Percentiles rank a stretch among this genome's conserved stretches.
phyloP scores from a whole-genome alignment of 2,113 vertebrate genomes.

The Serilophus lunatus region DNA sequence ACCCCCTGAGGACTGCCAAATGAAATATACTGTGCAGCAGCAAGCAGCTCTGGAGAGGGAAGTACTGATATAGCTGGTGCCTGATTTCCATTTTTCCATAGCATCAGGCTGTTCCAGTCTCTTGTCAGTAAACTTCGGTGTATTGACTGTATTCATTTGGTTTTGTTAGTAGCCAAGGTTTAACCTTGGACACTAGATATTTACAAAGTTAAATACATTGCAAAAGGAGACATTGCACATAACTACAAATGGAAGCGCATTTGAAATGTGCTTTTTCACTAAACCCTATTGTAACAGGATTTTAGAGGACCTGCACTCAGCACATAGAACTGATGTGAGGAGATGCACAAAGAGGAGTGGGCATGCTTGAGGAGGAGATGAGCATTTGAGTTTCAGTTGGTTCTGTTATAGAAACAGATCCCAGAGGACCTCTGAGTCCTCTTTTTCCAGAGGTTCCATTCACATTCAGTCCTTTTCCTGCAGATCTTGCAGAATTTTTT shows the following conservation, averaged over 20 bases:
- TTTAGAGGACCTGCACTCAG: not conserved
- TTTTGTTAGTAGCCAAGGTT: constrained; percentile 38
- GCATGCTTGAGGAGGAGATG: not conserved
- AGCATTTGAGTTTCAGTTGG: not conserved
- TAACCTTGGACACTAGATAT: not conserved
- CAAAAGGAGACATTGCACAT: not conserved
- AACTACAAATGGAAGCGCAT: not conserved
- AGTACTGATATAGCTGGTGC: not conserved
- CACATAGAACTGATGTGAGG: not conserved
- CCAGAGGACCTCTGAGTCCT: not conserved
- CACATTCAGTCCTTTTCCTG: not conserved
- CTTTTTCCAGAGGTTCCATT: too few species aligned
- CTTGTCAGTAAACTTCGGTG: constrained; percentile 1
- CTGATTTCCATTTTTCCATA: constrained; percentile 45
- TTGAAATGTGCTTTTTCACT: not conserved
- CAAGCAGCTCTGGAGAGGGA: not conserved
- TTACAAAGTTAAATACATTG: not conserved
- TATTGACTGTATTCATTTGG: not conserved
- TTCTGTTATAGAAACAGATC: not conserved
- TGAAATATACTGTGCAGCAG: not conserved
- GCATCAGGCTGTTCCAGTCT: not conserved
- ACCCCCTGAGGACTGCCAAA: not conserved
- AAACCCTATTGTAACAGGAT: not conserved
- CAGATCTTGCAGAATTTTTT: too few species aligned
- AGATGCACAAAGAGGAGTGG: not conserved